These are phyloP conservation scores for Aquatica leii DNA, from an alignment of 2,888 invertebrate genomes.

Conservation along the genomic window DNA sequence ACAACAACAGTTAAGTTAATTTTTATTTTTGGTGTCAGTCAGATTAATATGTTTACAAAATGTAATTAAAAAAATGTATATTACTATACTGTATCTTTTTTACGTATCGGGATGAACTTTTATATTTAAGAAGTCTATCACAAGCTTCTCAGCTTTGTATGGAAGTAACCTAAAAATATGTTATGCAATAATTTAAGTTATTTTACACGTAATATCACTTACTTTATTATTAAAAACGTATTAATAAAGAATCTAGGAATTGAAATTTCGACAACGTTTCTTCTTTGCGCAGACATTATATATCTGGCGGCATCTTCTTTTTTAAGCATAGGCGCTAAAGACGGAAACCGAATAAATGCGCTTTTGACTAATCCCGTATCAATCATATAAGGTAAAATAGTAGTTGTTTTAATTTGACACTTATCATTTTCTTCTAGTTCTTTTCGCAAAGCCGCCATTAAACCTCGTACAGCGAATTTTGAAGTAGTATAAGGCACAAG, in stretches of 20 bases:
- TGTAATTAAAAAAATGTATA: too few species aligned
- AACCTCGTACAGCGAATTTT: slow-evolving; percentile 82
- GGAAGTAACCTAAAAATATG: not conserved
- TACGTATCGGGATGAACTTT: not conserved
- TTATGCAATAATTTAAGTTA: not conserved
- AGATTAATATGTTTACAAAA: too few species aligned
- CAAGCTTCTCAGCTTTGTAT: not conserved
- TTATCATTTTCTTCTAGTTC: slow-evolving; percentile 65
- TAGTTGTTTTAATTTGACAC: slow-evolving; percentile 78
- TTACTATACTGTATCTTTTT: too few species aligned
- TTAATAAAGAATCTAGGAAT: slow-evolving; percentile 64
- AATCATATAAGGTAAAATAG: slow-evolving; percentile 87
- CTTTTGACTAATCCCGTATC: slow-evolving; percentile 85
- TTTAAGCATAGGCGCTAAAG: slow-evolving; percentile 69
- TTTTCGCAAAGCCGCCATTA: slow-evolving; percentile 84
- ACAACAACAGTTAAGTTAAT: too few species aligned
- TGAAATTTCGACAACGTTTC: slow-evolving; percentile 68
- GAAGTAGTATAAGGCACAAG: slow-evolving; percentile 85
- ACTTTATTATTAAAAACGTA: not conserved
- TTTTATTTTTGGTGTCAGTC: too few species aligned
- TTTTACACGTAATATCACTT: not conserved
- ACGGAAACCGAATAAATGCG: slow-evolving; percentile 75
- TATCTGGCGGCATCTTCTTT: slow-evolving; percentile 70
- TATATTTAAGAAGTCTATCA: not conserved
- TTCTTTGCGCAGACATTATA: slow-evolving; percentile 74